Percentiles rank a stretch among this genome's conserved stretches.
Conservation (phyloP, 2,888 invertebrate species). For the Formica aserva region DNA sequence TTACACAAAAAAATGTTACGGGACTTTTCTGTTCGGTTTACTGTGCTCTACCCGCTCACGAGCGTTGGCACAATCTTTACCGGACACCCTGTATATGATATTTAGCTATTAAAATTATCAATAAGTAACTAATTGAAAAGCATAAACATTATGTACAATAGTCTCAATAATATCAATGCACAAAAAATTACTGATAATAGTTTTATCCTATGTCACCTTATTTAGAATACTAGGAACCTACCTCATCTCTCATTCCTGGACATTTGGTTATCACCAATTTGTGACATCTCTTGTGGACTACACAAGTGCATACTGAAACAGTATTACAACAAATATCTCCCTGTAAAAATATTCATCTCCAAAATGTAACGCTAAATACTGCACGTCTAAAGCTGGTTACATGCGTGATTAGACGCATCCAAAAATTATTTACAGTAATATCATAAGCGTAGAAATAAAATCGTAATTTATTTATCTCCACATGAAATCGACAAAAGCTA, state of each 20-base stretch:
- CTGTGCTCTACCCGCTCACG: too few relatives aligned
- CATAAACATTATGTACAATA: neutral
- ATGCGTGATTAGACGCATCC: constrained; percentile 76
- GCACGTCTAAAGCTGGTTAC: constrained; percentile 77
- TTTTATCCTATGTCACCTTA: constrained; percentile 8
- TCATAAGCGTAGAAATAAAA: constrained; percentile 32
- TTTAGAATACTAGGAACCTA: constrained; percentile 77
- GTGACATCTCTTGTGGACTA: constrained; percentile 99
- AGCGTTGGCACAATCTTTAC: too few relatives aligned
- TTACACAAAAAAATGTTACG: too few relatives aligned
- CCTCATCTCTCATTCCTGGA: constrained; percentile 98
- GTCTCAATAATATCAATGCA: neutral
- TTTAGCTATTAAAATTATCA: neutral
- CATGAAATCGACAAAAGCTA: neutral
- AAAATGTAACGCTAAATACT: constrained; percentile 56
- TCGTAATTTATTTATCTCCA: neutral
- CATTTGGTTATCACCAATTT: constrained; percentile 99
- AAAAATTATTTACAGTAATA: constrained; percentile 59
- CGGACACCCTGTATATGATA: neutral
- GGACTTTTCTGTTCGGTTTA: too few relatives aligned
- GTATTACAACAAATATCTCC: constrained; percentile 37
- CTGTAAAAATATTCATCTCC: constrained; percentile 63
- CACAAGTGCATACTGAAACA: constrained; percentile 97
- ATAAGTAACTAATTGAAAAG: neutral
- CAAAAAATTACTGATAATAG: neutral